Conservation (phyloP, 2,797 vertebrate species). For the Amphiprion clarkii region DNA sequence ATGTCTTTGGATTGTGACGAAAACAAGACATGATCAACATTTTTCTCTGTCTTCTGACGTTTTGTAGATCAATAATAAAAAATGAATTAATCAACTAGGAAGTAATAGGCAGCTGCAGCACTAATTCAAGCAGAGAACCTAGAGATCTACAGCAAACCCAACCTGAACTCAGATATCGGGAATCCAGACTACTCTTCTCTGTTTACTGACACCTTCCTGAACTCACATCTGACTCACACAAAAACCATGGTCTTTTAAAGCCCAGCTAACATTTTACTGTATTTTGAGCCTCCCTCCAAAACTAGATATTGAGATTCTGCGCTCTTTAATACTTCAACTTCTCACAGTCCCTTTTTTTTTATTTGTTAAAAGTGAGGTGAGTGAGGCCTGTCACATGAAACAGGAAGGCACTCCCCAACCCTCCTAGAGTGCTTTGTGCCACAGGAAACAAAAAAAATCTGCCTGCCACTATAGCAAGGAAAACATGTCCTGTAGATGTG, state of each 20-base stretch:
- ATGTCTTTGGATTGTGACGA: no score
- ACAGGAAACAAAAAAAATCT: slow-evolving; percentile 37
- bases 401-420: slow-evolving; percentile 60
- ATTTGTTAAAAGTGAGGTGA: slow-evolving; percentile 1
- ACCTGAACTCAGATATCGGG: neutral
- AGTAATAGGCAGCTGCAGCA: no score
- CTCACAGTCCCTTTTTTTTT: slow-evolving; percentile 27
- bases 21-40: no score
- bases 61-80: no score
- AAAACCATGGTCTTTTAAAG: slow-evolving; percentile 6
- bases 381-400: slow-evolving; percentile 46
- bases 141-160: neutral
- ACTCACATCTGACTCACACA: neutral
- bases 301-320: neutral
- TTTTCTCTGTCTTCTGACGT: no score
- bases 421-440: slow-evolving; percentile 20
- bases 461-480: slow-evolving; percentile 3
- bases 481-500: neutral
- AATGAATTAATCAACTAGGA: no score
- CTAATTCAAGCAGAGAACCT: no score
- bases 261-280: neutral
- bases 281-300: slow-evolving; percentile 13
- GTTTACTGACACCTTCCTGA: slow-evolving; percentile 26
- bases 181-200: neutral
- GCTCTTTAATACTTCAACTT: slow-evolving; percentile 13